These are phyloP conservation scores for Bimastos eiseni DNA, from an alignment of 2,888 invertebrate genomes.

Conservation along the genomic window DNA sequence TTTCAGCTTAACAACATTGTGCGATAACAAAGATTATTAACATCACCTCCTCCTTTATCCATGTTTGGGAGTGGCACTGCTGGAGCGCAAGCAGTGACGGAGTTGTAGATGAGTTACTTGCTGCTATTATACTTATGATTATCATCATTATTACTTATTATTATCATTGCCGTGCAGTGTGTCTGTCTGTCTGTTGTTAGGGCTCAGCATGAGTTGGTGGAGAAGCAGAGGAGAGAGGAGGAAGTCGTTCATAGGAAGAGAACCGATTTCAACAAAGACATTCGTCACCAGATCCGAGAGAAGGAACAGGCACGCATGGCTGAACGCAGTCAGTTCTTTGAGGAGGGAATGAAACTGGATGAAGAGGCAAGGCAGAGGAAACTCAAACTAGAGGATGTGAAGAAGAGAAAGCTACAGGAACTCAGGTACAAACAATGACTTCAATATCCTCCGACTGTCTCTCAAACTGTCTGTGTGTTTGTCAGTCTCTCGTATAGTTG, in stretches of 20 bases:
- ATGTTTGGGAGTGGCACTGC: too few relatives aligned
- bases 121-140: too few relatives aligned
- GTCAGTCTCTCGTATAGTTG: too few relatives aligned
- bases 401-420: constrained; percentile 60
- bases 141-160: too few relatives aligned
- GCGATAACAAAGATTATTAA: too few relatives aligned
- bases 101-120: too few relatives aligned
- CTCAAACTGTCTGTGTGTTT: not conserved
- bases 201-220: constrained; percentile 62
- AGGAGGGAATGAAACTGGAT: constrained; percentile 61
- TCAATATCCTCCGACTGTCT: too few relatives aligned
- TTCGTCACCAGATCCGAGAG: constrained; percentile 57
- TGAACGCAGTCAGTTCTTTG: constrained; percentile 61
- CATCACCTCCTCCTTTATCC: too few relatives aligned
- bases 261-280: constrained; percentile 28
- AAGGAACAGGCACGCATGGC: constrained; percentile 59
- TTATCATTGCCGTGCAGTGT: too few relatives aligned
- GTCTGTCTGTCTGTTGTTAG: constrained; percentile 44
- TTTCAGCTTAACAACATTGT: too few relatives aligned
- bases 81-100: too few relatives aligned
- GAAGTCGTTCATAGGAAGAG: constrained; percentile 41
- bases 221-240: constrained; percentile 59
- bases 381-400: constrained; percentile 59
- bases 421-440: constrained; percentile 51
- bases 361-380: constrained; percentile 59